These are phyloP conservation scores for Adelges cooleyi DNA, from an alignment of 1,140 invertebrate genomes.

Conservation along the genomic window DNA sequence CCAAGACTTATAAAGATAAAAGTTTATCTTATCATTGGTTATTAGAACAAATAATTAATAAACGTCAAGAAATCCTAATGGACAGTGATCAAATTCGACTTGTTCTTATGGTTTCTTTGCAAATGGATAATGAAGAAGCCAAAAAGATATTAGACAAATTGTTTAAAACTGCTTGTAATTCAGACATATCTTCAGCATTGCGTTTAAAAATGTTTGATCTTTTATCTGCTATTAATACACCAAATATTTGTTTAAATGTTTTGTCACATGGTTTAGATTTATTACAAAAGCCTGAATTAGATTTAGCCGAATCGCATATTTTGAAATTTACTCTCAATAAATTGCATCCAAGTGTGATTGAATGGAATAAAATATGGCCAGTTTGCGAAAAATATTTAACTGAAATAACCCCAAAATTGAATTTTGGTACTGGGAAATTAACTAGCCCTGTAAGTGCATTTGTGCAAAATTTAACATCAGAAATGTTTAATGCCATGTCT, in stretches of 20 bases:
- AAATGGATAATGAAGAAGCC: slow-evolving; percentile 87
- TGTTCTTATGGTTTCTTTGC: slow-evolving; percentile 35
- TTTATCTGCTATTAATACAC: slow-evolving; percentile 1
- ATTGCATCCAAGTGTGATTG: slow-evolving; percentile 8
- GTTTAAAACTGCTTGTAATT: slow-evolving; percentile 17
- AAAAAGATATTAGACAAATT: slow-evolving; percentile 51
- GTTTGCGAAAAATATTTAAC: slow-evolving; percentile 18
- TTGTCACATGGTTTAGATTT: neutral
- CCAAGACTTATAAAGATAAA: slow-evolving; percentile 4
- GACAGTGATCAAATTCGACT: slow-evolving; percentile 12
- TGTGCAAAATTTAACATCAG: slow-evolving; percentile 5
- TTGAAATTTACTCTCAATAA: slow-evolving; percentile 15
- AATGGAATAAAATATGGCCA: slow-evolving; percentile 9
- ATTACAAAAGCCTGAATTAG: slow-evolving; percentile 3
- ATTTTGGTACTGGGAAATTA: slow-evolving; percentile 12
- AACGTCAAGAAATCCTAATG: slow-evolving; percentile 2
- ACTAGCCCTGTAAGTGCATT: slow-evolving; percentile 2
- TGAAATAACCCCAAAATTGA: slow-evolving; percentile 6
- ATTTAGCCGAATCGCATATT: slow-evolving; percentile 24
- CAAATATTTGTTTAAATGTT: neutral
- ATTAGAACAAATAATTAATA: slow-evolving; percentile 2
- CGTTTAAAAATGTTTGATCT: slow-evolving; percentile 21
- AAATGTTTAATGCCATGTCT: slow-evolving; percentile 24
- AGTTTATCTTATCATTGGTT: neutral
- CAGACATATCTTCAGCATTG: neutral